phyloP scores from a whole-genome alignment of 2,113 vertebrate genomes.

The Cyanoramphus novaezelandiae region DNA sequence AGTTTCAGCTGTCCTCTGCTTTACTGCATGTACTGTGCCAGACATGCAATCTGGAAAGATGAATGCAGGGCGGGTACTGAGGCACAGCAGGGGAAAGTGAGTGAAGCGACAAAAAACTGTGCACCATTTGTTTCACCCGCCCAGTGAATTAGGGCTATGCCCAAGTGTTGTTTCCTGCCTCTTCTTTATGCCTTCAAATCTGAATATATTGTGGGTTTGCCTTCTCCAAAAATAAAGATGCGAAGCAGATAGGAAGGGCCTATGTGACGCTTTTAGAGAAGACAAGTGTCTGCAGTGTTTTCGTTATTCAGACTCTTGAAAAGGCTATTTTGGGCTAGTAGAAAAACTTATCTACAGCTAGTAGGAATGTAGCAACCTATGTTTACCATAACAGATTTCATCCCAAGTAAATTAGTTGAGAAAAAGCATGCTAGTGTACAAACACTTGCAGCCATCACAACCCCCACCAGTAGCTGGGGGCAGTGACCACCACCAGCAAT shows the following conservation, averaged over 20 bases:
- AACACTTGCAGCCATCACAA: not conserved
- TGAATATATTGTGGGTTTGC: not conserved
- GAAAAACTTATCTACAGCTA: not conserved
- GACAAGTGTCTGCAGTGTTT: not conserved
- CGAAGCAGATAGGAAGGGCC: not conserved
- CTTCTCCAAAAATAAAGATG: not conserved
- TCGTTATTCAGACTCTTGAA: not conserved
- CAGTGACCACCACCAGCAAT: not conserved
- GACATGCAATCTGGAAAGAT: not conserved
- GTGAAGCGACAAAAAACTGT: not conserved
- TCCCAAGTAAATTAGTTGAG: not conserved
- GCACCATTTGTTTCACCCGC: not conserved
- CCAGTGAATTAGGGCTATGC: not conserved
- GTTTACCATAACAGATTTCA: not conserved
- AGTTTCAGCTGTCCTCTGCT: not conserved
- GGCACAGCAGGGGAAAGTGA: not conserved
- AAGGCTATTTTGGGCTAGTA: not conserved
- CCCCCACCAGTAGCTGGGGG: not conserved
- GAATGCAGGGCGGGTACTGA: too few species aligned
- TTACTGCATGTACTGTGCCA: accelerated
- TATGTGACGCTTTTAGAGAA: not conserved
- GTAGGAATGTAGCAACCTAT: not conserved
- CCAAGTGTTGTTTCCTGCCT: not conserved
- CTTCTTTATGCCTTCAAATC: not conserved
- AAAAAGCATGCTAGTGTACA: not conserved